These are phyloP conservation scores for Artemia sp. DNA, from an alignment of 2,888 invertebrate species.

Conservation along the genomic window DNA sequence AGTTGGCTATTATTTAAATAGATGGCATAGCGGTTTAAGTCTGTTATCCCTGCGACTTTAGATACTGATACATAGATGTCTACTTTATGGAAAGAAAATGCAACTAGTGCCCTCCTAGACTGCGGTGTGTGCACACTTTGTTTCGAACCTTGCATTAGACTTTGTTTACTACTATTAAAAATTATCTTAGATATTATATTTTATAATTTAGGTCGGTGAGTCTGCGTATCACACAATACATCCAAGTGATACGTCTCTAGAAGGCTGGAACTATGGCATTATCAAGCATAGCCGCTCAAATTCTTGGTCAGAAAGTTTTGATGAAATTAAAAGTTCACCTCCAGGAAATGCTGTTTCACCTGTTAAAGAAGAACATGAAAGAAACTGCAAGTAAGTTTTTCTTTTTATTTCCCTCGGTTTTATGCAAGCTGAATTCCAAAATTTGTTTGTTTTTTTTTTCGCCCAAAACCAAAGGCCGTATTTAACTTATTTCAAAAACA, in stretches of 20 bases:
- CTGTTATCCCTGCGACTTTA: no score
- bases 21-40: no score
- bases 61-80: no score
- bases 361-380: neutral
- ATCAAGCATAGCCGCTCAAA: constrained; percentile 54
- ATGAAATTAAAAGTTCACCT: constrained; percentile 38
- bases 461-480: neutral
- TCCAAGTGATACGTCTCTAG: constrained; percentile 56
- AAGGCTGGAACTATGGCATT: constrained; percentile 55
- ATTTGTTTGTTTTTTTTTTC: neutral
- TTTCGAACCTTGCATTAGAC: neutral
- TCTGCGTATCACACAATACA: constrained; percentile 80
- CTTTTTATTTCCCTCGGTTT: neutral
- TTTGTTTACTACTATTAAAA: neutral
- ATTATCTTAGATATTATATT: neutral
- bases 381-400: neutral
- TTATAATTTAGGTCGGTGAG: constrained; percentile 44
- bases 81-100: no score
- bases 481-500: neutral
- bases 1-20: no score
- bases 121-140: neutral
- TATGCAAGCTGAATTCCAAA: neutral
- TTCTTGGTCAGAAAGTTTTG: constrained; percentile 70
- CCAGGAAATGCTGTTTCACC: neutral
- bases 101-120: neutral